Evolutionary conservation across 2,888 invertebrate species (phyloP).

Genomic region (Drosophila ezoana): DNA sequence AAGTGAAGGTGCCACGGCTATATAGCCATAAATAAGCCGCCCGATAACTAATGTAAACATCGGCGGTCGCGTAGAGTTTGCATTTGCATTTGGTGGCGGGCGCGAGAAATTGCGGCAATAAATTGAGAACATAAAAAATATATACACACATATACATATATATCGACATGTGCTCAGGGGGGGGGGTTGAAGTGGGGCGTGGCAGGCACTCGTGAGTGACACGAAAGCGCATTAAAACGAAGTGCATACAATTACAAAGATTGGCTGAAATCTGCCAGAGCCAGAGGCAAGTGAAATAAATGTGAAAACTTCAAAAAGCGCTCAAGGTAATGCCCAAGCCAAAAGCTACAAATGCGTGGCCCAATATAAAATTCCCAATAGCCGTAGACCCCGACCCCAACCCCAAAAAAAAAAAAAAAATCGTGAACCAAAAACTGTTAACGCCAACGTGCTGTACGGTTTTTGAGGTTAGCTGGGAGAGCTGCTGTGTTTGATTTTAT

Average conservation of each 20-base stretch:
- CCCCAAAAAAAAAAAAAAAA: background rate
- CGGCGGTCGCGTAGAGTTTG: conserved; percentile 59
- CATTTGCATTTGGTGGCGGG: conserved; percentile 78
- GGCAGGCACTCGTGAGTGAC: conserved; percentile 55
- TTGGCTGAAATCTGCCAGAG: conserved; percentile 68
- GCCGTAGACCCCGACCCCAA: conserved; percentile 26
- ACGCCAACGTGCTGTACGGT: conserved; percentile 41
- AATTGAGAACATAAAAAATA: conserved; percentile 73
- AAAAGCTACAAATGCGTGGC: conserved; percentile 73
- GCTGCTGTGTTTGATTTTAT: conserved; percentile 78
- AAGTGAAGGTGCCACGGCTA: conserved; percentile 35
- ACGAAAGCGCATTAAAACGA: conserved; percentile 74
- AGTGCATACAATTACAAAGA: conserved; percentile 81
- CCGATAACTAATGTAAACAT: conserved; percentile 82
- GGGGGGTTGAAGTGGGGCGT: conserved; percentile 3
- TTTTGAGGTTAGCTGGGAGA: conserved; percentile 66
- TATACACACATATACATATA: conserved; percentile 33
- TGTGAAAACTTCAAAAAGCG: conserved; percentile 78
- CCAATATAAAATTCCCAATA: conserved; percentile 78
- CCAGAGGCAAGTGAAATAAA: conserved; percentile 70
- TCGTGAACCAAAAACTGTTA: conserved; percentile 22
- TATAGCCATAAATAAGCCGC: conserved; percentile 71
- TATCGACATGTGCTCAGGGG: conserved; percentile 59
- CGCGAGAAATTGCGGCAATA: conserved; percentile 79
- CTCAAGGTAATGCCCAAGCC: conserved; percentile 72